These are phyloP conservation scores for Dinoponera quadriceps DNA, from an alignment of 1,140 invertebrate species.

Conservation along the genomic window DNA sequence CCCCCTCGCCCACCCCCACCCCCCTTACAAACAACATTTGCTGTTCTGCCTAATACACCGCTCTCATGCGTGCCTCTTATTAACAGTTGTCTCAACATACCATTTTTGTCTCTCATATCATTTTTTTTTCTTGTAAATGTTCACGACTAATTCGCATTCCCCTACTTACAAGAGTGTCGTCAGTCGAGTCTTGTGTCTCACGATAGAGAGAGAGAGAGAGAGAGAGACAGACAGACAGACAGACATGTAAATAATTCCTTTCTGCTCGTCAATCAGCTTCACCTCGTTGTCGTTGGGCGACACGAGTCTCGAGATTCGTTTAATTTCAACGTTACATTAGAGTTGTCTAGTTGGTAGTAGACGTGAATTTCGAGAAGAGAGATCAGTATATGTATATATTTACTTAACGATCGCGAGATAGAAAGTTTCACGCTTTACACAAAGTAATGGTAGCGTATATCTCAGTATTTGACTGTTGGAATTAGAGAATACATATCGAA, in stretches of 20 bases:
- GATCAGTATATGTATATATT: conserved; percentile 4
- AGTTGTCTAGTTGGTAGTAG: conserved; percentile 28
- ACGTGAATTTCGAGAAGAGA: conserved; percentile 20
- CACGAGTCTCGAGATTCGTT: conserved; percentile 52
- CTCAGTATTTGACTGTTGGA: conserved; percentile 11
- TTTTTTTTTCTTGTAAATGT: conserved; percentile 40
- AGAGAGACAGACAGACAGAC: no score
- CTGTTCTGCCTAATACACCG: conserved; percentile 79
- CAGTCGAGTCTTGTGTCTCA: conserved; percentile 41
- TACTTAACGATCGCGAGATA: conserved; percentile 22
- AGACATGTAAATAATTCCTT: conserved; percentile 61
- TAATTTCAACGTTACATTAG: conserved; percentile 20
- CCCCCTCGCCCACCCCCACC: not conserved
- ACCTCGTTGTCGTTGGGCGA: conserved; percentile 42
- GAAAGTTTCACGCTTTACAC: conserved; percentile 27
- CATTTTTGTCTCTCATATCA: not conserved
- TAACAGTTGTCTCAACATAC: conserved; percentile 60
- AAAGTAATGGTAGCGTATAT: conserved; percentile 32
- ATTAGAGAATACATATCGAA: conserved; percentile 2
- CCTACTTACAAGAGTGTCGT: not conserved
- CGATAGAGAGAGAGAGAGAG: no score
- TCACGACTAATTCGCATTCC: conserved; percentile 40
- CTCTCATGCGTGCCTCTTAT: conserved; percentile 76
- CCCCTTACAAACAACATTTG: conserved; percentile 56
- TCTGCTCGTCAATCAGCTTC: conserved; percentile 44